Base-by-base conservation (phyloP, 2,888 invertebrate species). In the Himalopsyche tibetana region DNA sequence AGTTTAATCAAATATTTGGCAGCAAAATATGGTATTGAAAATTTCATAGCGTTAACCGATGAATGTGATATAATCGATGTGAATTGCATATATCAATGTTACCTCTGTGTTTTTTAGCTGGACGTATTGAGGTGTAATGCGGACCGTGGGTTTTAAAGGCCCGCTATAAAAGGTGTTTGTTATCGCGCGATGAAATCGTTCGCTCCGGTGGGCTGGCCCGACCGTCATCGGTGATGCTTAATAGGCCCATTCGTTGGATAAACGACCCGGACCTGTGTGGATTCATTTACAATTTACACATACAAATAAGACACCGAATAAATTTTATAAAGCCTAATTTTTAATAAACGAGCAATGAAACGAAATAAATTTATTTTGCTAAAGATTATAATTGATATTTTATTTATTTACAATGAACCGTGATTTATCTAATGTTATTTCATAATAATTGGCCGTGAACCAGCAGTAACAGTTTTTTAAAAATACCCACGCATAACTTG, bases 161-260 rank as follows among this genome's bases (percentile, higher is more conserved):
- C 17, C 36, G 74, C 38, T 83, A 81, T 40, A 74, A 87, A 87
- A 88, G 88, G 88, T 88, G 88, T 88, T 84, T 86, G 82, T 85
- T 87, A 88, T 88, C 88, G 86, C 84, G 84, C 87, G 87, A 83
- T 81, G 86, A 87, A 83, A 88, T 88, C 88, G 87, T 85, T 84
- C 87, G 87, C 87, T 74, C 88, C 82, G 87, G 88, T 87, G 88
- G 88, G 88, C 85, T 81, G 88, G 84, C 74, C 85, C 80, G 74
- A 83, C 86, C 86, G 87, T 87, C 87, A 87, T 87, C 87, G 87
- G 86, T 80, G 84, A 86, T 85, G 86, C 86, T 83, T 86, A 87
- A 87, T 87, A 87, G 87, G 87, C 85, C 80, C 87, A 85, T 86
- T 86, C 86, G 85, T 83, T 79, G 84, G 85, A 86, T 87, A 85